Evolutionary conservation across 1,140 invertebrate genomes (phyloP).

Genomic region (Heliothis virescens): DNA sequence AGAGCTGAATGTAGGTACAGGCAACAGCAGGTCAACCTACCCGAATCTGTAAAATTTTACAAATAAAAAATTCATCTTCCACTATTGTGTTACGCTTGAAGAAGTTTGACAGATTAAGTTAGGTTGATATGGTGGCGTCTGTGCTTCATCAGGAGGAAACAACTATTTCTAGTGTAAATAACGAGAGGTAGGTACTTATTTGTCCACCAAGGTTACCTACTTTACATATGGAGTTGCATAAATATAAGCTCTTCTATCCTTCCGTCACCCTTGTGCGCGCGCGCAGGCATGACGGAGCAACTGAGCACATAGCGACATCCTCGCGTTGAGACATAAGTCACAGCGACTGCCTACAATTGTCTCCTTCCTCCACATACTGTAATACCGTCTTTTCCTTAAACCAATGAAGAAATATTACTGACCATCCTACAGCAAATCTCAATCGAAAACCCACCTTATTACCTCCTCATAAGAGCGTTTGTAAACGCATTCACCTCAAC

Average conservation of each 20-base stretch:
- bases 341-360: conserved; percentile 11
- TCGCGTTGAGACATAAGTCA: conserved; percentile 20
- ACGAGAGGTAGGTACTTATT: too few species aligned
- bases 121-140: too few species aligned
- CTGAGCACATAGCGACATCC: background rate
- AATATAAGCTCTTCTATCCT: conserved; percentile 8
- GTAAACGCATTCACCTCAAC: background rate
- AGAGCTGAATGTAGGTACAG: too few species aligned
- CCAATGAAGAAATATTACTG: conserved; percentile 6
- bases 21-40: too few species aligned
- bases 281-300: background rate
- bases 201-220: background rate
- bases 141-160: too few species aligned
- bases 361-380: conserved; percentile 23
- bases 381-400: conserved; percentile 22
- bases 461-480: background rate
- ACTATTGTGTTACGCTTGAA: too few species aligned
- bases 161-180: too few species aligned
- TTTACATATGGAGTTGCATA: background rate
- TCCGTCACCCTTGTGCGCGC: conserved; percentile 19
- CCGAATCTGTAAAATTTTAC: too few species aligned
- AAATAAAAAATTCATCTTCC: too few species aligned
- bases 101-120: too few species aligned
- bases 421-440: background rate
- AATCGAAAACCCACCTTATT: conserved; percentile 5